Base-by-base conservation (phyloP, 1,140 invertebrate genomes). In the Melitaea cinxia region DNA sequence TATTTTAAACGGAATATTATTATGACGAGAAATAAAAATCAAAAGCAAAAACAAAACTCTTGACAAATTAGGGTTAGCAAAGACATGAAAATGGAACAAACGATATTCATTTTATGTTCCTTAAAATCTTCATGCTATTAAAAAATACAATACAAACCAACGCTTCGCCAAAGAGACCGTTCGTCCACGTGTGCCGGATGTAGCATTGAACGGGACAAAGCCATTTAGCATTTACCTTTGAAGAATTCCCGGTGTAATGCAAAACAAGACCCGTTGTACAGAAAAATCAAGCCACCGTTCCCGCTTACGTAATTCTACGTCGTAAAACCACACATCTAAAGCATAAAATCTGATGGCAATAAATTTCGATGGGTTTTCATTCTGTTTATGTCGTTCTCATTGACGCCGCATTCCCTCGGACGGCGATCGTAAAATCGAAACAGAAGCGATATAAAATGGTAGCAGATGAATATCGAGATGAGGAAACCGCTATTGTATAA, bases 111-210 rank as follows among this genome's bases (percentile, higher is more conserved):
- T 65, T 68, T 42, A 59, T 45, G 70, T 65, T 57, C 66, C n/a
- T 52, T 52, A 2, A 50, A 64, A 70, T 69, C 24, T 52, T 26
- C 17, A 50, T 57, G 65, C 64, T 71, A 75, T 74, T 74, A 73
- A 74, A 77, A 70, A 73, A 66, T 76, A 73, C 76, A 80, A 83
- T 78, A 70, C 47, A 39, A 57, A 42, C 37, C 37, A 37, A 57
- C 54, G 54, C 54, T 9, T 57, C 54, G 67, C 54, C 55, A 58
- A 62, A 75, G 59, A 68, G 68, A 72, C 65, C 69, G 56, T 71
- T 69, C 52, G 65, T 81, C 80, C 85, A 88, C 85, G 86, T 88
- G 86, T 77, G 73, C 85, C 83, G 86, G 83, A 89, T 86, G 81
- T 77, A 55, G 50, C 58, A 68, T 76, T 75, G 72, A 79, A 83